A percentile compares a stretch with the other conserved stretches of the same genome.
phyloP scores from a whole-genome alignment of 2,888 invertebrate genomes.

The Elegia similella region DNA sequence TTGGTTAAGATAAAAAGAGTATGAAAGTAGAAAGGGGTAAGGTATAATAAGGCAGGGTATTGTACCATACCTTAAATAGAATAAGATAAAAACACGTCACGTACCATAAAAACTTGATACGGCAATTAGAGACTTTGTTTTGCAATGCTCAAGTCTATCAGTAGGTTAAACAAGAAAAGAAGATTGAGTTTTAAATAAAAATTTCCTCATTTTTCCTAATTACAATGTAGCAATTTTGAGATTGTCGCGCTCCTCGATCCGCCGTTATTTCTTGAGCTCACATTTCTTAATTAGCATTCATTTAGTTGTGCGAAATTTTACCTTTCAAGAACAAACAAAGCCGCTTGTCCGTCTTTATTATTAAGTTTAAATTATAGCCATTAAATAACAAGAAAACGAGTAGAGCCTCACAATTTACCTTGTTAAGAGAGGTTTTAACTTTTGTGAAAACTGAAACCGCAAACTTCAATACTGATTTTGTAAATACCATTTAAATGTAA shows the following conservation, averaged over 20 bases:
- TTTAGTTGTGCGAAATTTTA: conserved; percentile 65
- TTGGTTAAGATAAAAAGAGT: too few species aligned
- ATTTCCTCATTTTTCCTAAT: conserved; percentile 32
- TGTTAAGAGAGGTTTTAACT: conserved; percentile 53
- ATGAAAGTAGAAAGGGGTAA: too few species aligned
- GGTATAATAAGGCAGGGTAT: too few species aligned
- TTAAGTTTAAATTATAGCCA: conserved; percentile 76
- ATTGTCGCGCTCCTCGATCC: conserved; percentile 53
- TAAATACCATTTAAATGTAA: background rate
- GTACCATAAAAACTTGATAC: too few species aligned
- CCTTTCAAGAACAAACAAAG: conserved; percentile 71
- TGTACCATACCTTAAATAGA: too few species aligned
- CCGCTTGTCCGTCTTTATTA: conserved; percentile 73
- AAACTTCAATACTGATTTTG: conserved; percentile 5
- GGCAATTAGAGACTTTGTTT: too few species aligned
- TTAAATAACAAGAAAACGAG: conserved; percentile 68
- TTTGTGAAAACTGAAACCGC: conserved; percentile 41
- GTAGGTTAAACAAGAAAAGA: too few species aligned
- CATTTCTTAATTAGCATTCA: conserved; percentile 69
- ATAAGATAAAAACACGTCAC: too few species aligned
- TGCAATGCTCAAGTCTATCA: too few species aligned
- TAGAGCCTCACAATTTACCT: conserved; percentile 57
- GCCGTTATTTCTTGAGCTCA: conserved; percentile 53
- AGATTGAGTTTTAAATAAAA: background rate
- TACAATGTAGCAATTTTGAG: conserved; percentile 41